Conservation (phyloP, 2,113 vertebrate genomes). For the Thalassarche chlororhynchos region DNA sequence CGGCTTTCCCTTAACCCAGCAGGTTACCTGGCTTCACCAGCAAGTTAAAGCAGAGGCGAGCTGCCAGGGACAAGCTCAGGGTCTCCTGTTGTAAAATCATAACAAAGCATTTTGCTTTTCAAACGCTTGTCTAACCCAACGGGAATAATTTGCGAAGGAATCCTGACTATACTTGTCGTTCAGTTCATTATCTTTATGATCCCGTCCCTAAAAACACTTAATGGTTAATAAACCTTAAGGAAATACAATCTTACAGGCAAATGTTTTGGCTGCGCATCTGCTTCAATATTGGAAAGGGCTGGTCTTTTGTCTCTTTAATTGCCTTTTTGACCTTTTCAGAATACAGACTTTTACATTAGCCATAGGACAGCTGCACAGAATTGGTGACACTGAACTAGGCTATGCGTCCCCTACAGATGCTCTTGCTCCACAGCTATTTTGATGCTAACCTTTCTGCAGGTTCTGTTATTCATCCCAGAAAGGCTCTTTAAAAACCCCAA, state of each 20-base stretch:
- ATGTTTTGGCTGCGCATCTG: conserved; percentile 37
- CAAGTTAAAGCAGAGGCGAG: background rate
- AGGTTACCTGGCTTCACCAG: background rate
- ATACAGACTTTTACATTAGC: conserved; percentile 18
- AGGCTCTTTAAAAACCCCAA: background rate
- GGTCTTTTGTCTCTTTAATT: conserved; percentile 60
- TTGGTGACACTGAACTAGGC: background rate
- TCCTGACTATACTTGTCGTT: background rate
- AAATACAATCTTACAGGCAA: conserved; percentile 25
- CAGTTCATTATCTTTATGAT: conserved; percentile 29
- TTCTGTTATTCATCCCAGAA: background rate
- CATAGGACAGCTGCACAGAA: background rate
- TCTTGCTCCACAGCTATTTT: conserved; percentile 1
- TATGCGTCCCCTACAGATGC: background rate
- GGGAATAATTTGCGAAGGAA: background rate
- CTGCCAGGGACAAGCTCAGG: background rate
- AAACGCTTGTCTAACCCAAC: background rate
- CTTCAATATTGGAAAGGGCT: background rate
- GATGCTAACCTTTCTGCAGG: conserved; percentile 46
- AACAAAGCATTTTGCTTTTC: background rate
- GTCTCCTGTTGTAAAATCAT: background rate
- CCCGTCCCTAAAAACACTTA: background rate
- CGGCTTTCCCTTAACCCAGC: background rate
- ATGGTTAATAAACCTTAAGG: conserved; percentile 54
- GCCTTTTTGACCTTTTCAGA: conserved; percentile 56